Percentiles rank a stretch among this genome's conserved stretches.
Evolutionary conservation across 1,140 invertebrate species (phyloP).

Genomic region (Conus betulinus): DNA sequence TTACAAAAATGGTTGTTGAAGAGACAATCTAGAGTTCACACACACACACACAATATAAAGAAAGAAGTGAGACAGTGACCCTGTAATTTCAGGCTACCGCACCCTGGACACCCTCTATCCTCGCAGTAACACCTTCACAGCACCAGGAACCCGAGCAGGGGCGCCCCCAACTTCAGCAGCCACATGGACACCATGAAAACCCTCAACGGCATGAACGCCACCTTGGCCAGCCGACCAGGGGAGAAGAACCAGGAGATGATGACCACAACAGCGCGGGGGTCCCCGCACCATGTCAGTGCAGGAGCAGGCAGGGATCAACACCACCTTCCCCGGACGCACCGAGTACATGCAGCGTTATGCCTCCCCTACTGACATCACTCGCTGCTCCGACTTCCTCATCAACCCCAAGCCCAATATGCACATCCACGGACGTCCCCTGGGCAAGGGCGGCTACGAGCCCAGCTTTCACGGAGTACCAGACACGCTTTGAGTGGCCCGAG

Average conservation of each 20-base stretch:
- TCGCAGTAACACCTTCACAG: conserved; percentile 54
- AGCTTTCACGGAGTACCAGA: conserved; percentile 71
- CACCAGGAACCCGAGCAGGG: conserved; percentile 40
- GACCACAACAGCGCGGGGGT: conserved; percentile 37
- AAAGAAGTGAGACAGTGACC: not conserved
- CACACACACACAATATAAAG: too few species aligned
- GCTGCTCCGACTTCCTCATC: conserved; percentile 66
- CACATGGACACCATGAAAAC: conserved; percentile 54
- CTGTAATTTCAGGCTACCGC: conserved; percentile 59
- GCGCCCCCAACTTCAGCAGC: conserved; percentile 40
- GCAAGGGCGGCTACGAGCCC: conserved; percentile 51
- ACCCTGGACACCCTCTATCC: conserved; percentile 70
- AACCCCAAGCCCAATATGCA: conserved; percentile 72
- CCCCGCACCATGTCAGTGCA: conserved; percentile 66
- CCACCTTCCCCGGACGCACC: conserved; percentile 70
- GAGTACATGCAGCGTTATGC: conserved; percentile 71
- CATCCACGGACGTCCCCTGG: conserved; percentile 69
- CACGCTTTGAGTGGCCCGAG: conserved; percentile 72
- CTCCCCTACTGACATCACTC: conserved; percentile 53
- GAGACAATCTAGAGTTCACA: too few species aligned
- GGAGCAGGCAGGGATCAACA: conserved; percentile 74
- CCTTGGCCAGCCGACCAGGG: not conserved
- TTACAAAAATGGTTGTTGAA: too few species aligned
- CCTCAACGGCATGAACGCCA: conserved; percentile 60
- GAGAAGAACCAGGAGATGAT: conserved; percentile 25